phyloP scores from a whole-genome alignment of 1,140 invertebrate species.

The Drosophila obscura region DNA sequence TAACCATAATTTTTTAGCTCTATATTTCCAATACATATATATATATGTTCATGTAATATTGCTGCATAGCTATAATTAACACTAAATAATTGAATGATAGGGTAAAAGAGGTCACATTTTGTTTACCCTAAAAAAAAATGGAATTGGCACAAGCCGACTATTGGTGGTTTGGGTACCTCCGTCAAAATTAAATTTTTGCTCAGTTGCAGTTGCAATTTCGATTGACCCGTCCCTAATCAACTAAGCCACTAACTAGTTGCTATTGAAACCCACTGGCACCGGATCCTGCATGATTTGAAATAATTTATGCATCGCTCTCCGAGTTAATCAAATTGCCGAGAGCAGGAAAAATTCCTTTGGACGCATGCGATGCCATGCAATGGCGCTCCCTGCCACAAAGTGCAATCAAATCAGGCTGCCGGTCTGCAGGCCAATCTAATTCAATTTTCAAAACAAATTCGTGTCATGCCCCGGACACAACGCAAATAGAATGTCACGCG shows the following conservation, averaged over 20 bases:
- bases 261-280: constrained; percentile 28
- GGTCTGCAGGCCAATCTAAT: constrained; percentile 73
- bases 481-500: constrained; percentile 69
- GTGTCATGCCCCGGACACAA: constrained; percentile 50
- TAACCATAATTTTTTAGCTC: too few relatives aligned
- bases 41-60: too few relatives aligned
- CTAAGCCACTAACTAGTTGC: constrained; percentile 44
- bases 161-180: too few relatives aligned
- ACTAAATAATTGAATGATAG: too few relatives aligned
- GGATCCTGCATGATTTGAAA: constrained; percentile 50
- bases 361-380: constrained; percentile 32
- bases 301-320: constrained; percentile 67
- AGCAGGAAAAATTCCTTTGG: constrained; percentile 65
- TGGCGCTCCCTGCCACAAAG: constrained; percentile 43
- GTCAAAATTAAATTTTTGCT: too few relatives aligned
- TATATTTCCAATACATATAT: too few relatives aligned
- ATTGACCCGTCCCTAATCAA: not conserved
- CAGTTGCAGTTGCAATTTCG: not conserved
- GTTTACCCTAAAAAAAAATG: too few relatives aligned
- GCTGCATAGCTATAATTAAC: too few relatives aligned
- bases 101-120: too few relatives aligned
- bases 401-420: constrained; percentile 78
- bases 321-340: constrained; percentile 76
- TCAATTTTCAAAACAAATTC: constrained; percentile 78
- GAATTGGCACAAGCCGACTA: too few relatives aligned